Conservation (phyloP, 2,797 vertebrate genomes). For the Fratercula arctica region DNA sequence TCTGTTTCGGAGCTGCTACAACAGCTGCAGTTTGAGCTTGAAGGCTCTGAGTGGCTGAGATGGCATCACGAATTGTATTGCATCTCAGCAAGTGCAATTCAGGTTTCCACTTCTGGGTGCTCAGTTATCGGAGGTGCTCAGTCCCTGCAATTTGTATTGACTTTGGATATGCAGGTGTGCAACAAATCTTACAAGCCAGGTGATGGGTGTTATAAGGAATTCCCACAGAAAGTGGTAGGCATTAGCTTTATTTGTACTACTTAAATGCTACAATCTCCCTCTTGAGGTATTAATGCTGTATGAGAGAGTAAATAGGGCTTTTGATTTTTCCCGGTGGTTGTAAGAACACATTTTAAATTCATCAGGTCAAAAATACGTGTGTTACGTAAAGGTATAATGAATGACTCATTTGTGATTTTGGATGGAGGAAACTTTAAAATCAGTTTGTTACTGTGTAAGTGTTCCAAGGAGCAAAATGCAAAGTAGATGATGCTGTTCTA, state of each 20-base stretch:
- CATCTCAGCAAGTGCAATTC: slow-evolving; percentile 15
- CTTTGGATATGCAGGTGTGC: background rate
- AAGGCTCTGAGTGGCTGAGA: slow-evolving; percentile 25
- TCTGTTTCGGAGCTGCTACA: background rate
- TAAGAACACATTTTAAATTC: background rate
- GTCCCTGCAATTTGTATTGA: background rate
- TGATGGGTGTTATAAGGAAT: background rate
- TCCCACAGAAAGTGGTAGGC: background rate
- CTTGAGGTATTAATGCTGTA: background rate
- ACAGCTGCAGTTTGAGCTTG: slow-evolving; percentile 21
- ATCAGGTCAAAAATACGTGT: background rate
- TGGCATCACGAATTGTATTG: background rate
- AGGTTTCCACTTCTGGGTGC: background rate
- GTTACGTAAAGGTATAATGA: background rate
- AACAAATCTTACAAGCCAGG: background rate
- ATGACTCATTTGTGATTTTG: background rate
- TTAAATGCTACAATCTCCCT: background rate
- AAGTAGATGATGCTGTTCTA: slow-evolving; percentile 3
- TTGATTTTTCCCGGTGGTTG: background rate
- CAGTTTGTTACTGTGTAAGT: background rate
- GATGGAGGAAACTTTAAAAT: background rate
- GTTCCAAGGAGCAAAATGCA: slow-evolving; percentile 7
- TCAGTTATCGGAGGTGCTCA: background rate
- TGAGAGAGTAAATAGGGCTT: background rate
- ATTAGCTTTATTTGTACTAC: background rate